Percentiles rank a stretch among this genome's conserved stretches.
These are phyloP conservation scores for Erebia epiphron DNA, from an alignment of 2,888 invertebrate genomes.

Conservation along the genomic window DNA sequence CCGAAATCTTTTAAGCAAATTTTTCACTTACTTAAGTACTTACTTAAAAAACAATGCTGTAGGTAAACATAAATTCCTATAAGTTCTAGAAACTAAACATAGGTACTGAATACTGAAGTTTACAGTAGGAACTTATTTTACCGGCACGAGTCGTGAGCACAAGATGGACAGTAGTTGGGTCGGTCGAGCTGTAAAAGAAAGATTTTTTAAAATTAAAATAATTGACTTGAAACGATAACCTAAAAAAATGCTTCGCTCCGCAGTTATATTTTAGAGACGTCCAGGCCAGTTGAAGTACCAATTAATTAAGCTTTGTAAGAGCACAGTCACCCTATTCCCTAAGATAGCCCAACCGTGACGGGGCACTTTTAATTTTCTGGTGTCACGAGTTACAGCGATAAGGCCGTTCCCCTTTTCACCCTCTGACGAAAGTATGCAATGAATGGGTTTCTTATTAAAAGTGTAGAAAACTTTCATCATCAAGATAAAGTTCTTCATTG, in stretches of 20 bases:
- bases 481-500: conserved; percentile 65
- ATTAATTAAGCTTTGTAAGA: conserved; percentile 75
- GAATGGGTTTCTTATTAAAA: conserved; percentile 78
- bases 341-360: conserved; percentile 73
- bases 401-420: conserved; percentile 62
- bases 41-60: no score
- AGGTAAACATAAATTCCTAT: no score
- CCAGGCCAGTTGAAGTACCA: conserved; percentile 54
- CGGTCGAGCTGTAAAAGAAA: no score
- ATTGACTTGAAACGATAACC: conserved; percentile 5
- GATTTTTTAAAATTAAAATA: background rate
- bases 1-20: background rate
- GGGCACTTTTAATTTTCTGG: conserved; percentile 78
- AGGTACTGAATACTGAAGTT: no score
- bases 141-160: no score
- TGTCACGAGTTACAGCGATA: conserved; percentile 76
- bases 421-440: conserved; percentile 65
- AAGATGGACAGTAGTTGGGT: no score
- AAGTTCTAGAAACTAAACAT: no score
- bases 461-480: conserved; percentile 67
- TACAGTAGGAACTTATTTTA: no score
- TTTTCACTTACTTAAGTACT: no score
- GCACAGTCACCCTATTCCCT: conserved; percentile 72
- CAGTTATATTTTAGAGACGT: conserved; percentile 39
- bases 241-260: conserved; percentile 7